Conservation (phyloP, 2,113 vertebrate genomes). For the Callipepla californica region DNA sequence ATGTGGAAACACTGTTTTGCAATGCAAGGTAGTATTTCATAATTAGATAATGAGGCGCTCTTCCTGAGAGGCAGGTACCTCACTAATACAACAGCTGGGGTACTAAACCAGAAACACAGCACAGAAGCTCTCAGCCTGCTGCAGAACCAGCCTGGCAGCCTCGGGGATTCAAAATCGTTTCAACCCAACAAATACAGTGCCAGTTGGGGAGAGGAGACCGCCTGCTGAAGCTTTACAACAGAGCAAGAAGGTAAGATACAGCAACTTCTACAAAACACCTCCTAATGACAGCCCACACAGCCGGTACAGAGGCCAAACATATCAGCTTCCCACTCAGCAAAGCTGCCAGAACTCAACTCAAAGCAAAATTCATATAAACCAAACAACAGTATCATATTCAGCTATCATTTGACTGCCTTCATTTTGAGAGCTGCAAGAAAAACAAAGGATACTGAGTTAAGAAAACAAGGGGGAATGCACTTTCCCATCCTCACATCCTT, state of each 20-base stretch:
- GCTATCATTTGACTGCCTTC: slow-evolving; percentile 45
- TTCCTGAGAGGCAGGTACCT: not conserved
- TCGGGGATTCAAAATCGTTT: slow-evolving; percentile 16
- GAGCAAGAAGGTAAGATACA: slow-evolving; percentile 70
- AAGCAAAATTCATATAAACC: slow-evolving; percentile 63
- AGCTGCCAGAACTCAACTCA: slow-evolving; percentile 68
- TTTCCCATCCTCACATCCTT: slow-evolving; percentile 23
- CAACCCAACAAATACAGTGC: slow-evolving; percentile 45
- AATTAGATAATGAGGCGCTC: not conserved
- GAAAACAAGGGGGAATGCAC: not conserved
- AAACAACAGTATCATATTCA: slow-evolving; percentile 65
- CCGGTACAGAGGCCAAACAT: slow-evolving; percentile 71
- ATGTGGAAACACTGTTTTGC: not conserved
- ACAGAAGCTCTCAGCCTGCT: not conserved
- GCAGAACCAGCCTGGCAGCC: slow-evolving; percentile 39
- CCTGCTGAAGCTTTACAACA: slow-evolving; percentile 51
- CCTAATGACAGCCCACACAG: slow-evolving; percentile 73
- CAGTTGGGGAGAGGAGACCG: slow-evolving; percentile 63
- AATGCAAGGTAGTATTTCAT: not conserved
- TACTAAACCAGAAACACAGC: not conserved
- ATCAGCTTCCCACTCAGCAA: slow-evolving; percentile 73
- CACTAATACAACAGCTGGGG: not conserved
- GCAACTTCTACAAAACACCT: slow-evolving; percentile 71
- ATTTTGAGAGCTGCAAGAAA: slow-evolving; percentile 11
- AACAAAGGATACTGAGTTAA: not conserved